Evolutionary conservation across 92 coral and sea anemone genomes (phyloP).

Genomic region (Virgularia gustaviana): DNA sequence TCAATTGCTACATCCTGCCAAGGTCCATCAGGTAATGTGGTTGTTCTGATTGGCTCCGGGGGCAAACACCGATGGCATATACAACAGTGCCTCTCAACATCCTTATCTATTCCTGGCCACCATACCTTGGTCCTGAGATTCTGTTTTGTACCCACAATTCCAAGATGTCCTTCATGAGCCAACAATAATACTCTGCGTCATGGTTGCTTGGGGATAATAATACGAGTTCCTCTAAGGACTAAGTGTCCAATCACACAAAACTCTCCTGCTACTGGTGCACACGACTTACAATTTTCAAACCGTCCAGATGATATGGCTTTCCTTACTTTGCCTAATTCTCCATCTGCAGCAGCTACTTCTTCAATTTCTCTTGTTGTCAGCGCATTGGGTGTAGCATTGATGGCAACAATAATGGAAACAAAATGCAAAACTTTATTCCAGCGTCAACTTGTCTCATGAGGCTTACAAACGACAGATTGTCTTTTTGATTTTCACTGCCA

Average conservation of each 20-base stretch:
- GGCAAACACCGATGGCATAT: slow-evolving; percentile 46
- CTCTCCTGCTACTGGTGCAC: slow-evolving; percentile 33
- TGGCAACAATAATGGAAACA: too few species aligned
- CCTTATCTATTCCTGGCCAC: slow-evolving; percentile 61
- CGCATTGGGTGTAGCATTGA: slow-evolving; percentile 37
- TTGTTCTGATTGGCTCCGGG: slow-evolving; percentile 57
- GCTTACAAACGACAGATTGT: too few species aligned
- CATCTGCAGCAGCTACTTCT: slow-evolving; percentile 31
- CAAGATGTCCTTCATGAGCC: slow-evolving; percentile 25
- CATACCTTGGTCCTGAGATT: slow-evolving; percentile 57
- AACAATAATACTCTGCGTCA: slow-evolving; percentile 5
- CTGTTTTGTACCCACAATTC: slow-evolving; percentile 38
- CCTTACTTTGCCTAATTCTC: slow-evolving; percentile 27
- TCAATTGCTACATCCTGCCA: slow-evolving; percentile 59
- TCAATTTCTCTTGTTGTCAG: slow-evolving; percentile 39
- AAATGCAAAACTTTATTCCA: too few species aligned
- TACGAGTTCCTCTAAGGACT: slow-evolving; percentile 47
- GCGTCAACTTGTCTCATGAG: too few species aligned
- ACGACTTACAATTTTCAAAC: slow-evolving; percentile 33
- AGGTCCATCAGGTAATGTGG: slow-evolving; percentile 46
- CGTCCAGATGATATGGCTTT: background rate
- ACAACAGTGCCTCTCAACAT: slow-evolving; percentile 45
- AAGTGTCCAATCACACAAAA: slow-evolving; percentile 40
- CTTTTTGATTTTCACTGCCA: too few species aligned
- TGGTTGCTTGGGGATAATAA: slow-evolving; percentile 13